These are phyloP conservation scores for Poeciliopsis gracilis DNA, from an alignment of 2,797 vertebrate genomes.

Conservation along the genomic window DNA sequence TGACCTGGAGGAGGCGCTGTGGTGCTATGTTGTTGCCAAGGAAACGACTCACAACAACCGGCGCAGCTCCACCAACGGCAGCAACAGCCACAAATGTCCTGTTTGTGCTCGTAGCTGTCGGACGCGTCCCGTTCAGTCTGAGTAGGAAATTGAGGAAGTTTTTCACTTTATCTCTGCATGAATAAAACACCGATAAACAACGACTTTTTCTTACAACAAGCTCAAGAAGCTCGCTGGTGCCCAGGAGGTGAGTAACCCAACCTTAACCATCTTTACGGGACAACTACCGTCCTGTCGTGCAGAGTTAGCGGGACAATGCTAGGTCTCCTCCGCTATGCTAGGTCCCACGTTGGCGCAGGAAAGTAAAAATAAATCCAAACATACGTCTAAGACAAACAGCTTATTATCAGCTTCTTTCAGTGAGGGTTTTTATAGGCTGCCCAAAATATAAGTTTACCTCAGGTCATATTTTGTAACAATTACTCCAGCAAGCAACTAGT, in stretches of 20 bases:
- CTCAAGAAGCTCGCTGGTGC: neutral
- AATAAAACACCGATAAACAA: slow-evolving; percentile 7
- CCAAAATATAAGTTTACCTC: neutral
- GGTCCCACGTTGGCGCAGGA: slow-evolving; percentile 10
- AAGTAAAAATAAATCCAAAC: neutral
- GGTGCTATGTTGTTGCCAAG: slow-evolving; percentile 69
- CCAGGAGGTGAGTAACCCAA: slow-evolving; percentile 58
- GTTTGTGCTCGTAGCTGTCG: slow-evolving; percentile 18
- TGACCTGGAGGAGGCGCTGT: slow-evolving; percentile 47
- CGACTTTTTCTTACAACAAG: neutral
- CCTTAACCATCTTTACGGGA: slow-evolving; percentile 16
- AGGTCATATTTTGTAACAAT: neutral
- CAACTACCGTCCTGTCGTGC: slow-evolving; percentile 37
- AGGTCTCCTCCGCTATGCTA: slow-evolving; percentile 19
- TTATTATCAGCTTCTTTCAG: neutral
- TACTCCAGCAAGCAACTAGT: neutral
- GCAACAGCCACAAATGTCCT: slow-evolving; percentile 66
- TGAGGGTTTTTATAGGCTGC: slow-evolving; percentile 7
- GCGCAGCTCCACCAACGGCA: slow-evolving; percentile 31
- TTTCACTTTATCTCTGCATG: neutral
- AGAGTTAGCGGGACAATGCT: slow-evolving; percentile 60
- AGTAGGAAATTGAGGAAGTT: neutral
- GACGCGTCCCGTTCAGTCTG: slow-evolving; percentile 28
- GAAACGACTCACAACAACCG: slow-evolving; percentile 70
- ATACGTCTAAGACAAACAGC: neutral